Base-by-base conservation (phyloP, 2,797 vertebrate species). In the Lutjanus campechanus region DNA sequence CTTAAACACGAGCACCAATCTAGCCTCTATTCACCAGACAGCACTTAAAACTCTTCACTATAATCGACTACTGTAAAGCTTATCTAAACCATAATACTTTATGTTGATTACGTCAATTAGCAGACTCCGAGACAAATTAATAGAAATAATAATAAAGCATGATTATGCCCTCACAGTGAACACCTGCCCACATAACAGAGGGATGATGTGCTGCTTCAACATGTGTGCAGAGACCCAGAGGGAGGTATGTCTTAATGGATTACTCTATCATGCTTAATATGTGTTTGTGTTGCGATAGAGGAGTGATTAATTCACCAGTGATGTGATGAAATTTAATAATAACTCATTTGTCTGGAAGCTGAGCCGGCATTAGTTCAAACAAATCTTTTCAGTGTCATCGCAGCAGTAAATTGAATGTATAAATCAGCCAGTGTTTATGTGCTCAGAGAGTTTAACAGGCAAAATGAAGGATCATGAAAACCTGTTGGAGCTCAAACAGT, bases 121-220 rank as follows among this genome's bases (percentile, higher is more conserved):
- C 50, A 9, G 56, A 49, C n/a, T 66, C 49, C 25, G 36, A 71
- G 71, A 74, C 44, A 50, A 75, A 69, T 76, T 56, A 53, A 76
- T 69, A 70, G n/a, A 25, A 25, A 22, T 46, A 59, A 49, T 25
- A 54, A 77, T 69, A 78, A 76, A 76, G 20, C 46, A 60, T 47
- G n/a, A 75, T 78, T 75, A 76, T 70, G 44, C 61, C 76, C 62
- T 73, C 65, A 62, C 65, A 62, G 69, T 69, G 41, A 74, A 79
- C 59, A 76, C 40, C 75, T 82, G 79, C 79, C 51, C 67, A 68
- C 29, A 44, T 73, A 61, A 69, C 51, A 59, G 36, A 6, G 8
- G 41, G 44, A 29, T 81, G 61, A 64, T 66, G 50, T 25, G 59
- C 58, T 49, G 44, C 41, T 53, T 51, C 36, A 51, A 46, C 56